phyloP scores from a whole-genome alignment of 2,888 invertebrate genomes.

The Idaea straminata region DNA sequence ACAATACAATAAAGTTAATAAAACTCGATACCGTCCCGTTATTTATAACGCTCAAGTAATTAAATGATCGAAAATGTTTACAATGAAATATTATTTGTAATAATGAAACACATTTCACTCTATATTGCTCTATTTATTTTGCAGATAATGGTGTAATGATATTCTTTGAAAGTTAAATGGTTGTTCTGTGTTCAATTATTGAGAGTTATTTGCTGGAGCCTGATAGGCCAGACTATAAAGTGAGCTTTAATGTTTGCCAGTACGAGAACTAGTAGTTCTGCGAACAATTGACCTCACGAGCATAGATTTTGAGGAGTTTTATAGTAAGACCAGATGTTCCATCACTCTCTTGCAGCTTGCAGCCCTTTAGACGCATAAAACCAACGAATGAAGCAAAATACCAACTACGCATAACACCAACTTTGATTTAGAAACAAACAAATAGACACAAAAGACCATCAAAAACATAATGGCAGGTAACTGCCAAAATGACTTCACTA shows the following conservation, averaged over 20 bases:
- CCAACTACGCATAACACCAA: too few relatives aligned
- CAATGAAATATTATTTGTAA: conserved; percentile 37
- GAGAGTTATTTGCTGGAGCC: neutral
- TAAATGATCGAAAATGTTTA: conserved; percentile 41
- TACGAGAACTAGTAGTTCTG: too few relatives aligned
- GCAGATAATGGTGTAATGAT: neutral
- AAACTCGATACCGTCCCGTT: conserved; percentile 23
- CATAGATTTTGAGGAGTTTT: too few relatives aligned
- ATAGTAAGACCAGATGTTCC: too few relatives aligned
- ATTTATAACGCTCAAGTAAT: conserved; percentile 41
- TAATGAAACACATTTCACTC: conserved; percentile 17
- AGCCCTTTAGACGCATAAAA: too few relatives aligned
- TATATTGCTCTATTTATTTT: neutral
- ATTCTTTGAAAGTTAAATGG: neutral
- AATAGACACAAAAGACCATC: too few relatives aligned
- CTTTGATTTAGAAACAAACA: too few relatives aligned
- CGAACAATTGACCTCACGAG: too few relatives aligned
- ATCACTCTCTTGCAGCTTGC: too few relatives aligned
- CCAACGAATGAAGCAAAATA: too few relatives aligned
- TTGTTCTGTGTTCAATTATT: neutral
- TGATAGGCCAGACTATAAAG: neutral
- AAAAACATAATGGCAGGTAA: too few relatives aligned
- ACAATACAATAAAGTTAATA: conserved; percentile 16
- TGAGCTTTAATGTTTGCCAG: neutral
- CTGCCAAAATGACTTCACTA: too few relatives aligned